These are phyloP conservation scores for crab-eating macaque (Macaca fascicularis) DNA, from an alignment of 2,113 vertebrate species.

Conservation along the genomic window DNA sequence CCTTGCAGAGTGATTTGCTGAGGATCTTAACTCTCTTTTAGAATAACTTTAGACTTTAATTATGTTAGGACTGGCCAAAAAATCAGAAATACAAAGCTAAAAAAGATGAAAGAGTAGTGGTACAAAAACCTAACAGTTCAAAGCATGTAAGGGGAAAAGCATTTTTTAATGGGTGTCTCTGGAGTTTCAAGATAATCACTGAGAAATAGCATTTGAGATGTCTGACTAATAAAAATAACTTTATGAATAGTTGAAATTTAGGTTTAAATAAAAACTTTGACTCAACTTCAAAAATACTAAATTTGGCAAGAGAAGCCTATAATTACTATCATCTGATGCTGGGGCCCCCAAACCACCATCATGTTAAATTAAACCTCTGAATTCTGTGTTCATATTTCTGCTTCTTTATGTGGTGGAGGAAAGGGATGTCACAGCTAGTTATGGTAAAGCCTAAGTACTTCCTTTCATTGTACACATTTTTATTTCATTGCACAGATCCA, in stretches of 20 bases:
- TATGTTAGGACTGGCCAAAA: background rate
- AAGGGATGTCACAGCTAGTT: conserved; percentile 46
- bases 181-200: conserved; percentile 54
- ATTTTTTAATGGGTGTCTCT: background rate
- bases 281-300: conserved; percentile 43
- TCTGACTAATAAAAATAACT: conserved; percentile 54
- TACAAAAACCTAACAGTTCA: background rate
- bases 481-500: conserved; percentile 50
- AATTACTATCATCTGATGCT: conserved; percentile 48
- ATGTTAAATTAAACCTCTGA: conserved; percentile 59
- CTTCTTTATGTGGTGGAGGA: conserved; percentile 56
- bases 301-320: conserved; percentile 19
- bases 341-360: conserved; percentile 27
- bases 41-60: background rate
- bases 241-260: conserved; percentile 12
- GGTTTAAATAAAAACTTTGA: conserved; percentile 43
- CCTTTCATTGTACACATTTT: conserved; percentile 36
- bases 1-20: background rate
- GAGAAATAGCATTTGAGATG: conserved; percentile 31
- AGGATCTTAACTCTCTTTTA: background rate
- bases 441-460: background rate
- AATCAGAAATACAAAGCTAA: background rate
- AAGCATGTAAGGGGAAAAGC: background rate
- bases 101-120: background rate
- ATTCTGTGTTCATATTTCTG: conserved; percentile 38